Evolutionary conservation across 2,888 invertebrate genomes (phyloP).

Genomic region (Tiphia femorata): DNA sequence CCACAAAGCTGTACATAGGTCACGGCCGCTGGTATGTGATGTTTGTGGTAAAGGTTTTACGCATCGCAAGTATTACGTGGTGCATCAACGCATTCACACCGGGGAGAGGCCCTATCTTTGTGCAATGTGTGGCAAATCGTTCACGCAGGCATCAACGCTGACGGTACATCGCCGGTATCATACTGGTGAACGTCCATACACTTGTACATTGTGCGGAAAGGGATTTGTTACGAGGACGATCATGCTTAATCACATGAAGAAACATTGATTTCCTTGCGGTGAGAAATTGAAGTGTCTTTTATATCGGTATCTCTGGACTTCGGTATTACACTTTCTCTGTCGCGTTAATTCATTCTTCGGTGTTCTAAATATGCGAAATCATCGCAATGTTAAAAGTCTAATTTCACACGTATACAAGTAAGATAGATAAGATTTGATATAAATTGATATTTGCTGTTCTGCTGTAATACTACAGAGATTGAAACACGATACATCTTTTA

Average conservation of each 20-base stretch:
- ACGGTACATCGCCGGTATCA: conserved; percentile 67
- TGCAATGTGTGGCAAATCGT: conserved; percentile 67
- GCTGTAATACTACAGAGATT: no score
- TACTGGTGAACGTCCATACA: conserved; percentile 67
- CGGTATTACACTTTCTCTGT: no score
- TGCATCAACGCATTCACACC: conserved; percentile 68
- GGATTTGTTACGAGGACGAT: conserved; percentile 68
- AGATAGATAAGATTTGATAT: no score
- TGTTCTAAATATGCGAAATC: no score
- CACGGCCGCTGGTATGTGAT: conserved; percentile 65
- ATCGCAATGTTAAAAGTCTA: no score
- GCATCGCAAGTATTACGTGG: conserved; percentile 66
- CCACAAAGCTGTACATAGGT: conserved; percentile 62
- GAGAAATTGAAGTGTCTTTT: background rate
- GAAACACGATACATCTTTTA: no score
- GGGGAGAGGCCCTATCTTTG: conserved; percentile 70
- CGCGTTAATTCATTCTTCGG: no score
- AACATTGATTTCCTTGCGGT: no score
- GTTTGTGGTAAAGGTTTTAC: conserved; percentile 68
- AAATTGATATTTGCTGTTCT: no score
- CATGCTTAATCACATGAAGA: conserved; percentile 69
- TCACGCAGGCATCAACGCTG: conserved; percentile 65
- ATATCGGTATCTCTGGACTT: no score
- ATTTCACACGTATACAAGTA: no score
- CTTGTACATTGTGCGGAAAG: conserved; percentile 66